Base-by-base conservation (phyloP, 1,140 invertebrate genomes). In the Cyphomyrmex costatus region DNA sequence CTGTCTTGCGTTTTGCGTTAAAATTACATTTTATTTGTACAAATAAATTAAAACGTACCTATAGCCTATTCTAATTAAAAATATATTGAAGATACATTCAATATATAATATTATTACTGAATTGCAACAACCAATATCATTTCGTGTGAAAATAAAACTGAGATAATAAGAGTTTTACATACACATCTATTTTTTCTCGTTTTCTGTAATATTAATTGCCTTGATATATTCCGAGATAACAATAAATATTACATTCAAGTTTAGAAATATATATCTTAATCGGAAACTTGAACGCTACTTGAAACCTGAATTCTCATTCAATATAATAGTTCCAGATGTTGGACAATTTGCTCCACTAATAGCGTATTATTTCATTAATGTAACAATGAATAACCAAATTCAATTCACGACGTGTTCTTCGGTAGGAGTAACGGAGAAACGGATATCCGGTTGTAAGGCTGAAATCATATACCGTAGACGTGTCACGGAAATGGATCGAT, bases 401-500 rank as follows among this genome's bases (percentile, higher is more conserved):
- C 7, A 14, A 33, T 53, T 56, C n/a, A 27, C 46, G 16, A 70
- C n/a, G 21, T 53, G 33, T 51, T 6, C 51, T n/a, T 65, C 49
- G 33, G 1, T 12, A 10, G 58, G 53, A 42, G 65, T 53, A 80
- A 68, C 68, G 30, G 63, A 68, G 77, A 80, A 70, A 56, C 16
- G 78, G 78, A 80, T 80, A 80, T 80, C 78, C 33, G 33, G 49
- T 80, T 80, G 51, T 70, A 80, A 58, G 78, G 21, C 51, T 80
- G 78, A 80, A 70, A 80, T 80, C 58, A 42, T 73, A 84, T 51
- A 76, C 46, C 68, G 19, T 51, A 84, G 80, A 63, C n/a, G 70
- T 58, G 80, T 84, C 42, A 51, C 56, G 53, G 42, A 76, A 76
- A 76, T 76, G 71, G 80, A 84, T 84, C 80, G 21, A 83, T 83